Percentiles rank a stretch among this genome's conserved stretches.
phyloP scores from a whole-genome alignment of 1,140 invertebrate genomes.

The Macrosteles quadrilineatus region DNA sequence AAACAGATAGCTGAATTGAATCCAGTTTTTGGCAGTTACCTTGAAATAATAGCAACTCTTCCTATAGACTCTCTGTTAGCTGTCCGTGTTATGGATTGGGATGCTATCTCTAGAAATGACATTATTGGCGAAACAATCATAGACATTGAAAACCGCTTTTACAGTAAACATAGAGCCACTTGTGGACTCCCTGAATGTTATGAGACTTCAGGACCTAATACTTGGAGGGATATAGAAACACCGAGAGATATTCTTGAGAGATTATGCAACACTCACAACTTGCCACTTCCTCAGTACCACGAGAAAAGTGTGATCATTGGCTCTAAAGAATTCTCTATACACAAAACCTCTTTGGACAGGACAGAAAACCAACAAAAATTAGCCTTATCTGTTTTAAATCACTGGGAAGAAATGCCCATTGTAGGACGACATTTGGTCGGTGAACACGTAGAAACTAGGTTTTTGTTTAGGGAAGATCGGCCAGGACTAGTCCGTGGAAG shows the following conservation, averaged over 20 bases:
- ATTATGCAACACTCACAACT: conserved; percentile 67
- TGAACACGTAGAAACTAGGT: conserved; percentile 86
- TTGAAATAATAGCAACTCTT: conserved; percentile 73
- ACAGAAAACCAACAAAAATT: conserved; percentile 23
- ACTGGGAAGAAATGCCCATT: conserved; percentile 69
- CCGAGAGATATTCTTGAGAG: conserved; percentile 73
- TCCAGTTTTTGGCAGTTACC: conserved; percentile 81
- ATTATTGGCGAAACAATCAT: conserved; percentile 83
- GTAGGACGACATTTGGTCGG: conserved; percentile 79
- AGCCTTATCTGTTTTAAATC: conserved; percentile 33
- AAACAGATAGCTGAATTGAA: conserved; percentile 76
- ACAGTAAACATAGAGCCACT: conserved; percentile 71
- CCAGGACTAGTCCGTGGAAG: conserved; percentile 89
- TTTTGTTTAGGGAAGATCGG: conserved; percentile 71
- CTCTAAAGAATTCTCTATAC: not conserved
- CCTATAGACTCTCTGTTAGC: conserved; percentile 72
- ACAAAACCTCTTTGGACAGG: not conserved
- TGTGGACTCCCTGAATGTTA: conserved; percentile 75
- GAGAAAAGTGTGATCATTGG: conserved; percentile 42
- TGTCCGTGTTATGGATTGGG: conserved; percentile 76
- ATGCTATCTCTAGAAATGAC: conserved; percentile 68
- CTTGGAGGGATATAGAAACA: conserved; percentile 75
- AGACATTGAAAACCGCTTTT: conserved; percentile 86
- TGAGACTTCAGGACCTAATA: conserved; percentile 65
- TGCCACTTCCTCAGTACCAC: conserved; percentile 56